Evolutionary conservation across 1,140 invertebrate genomes (phyloP).

Genomic region (Zaprionus camerounensis): DNA sequence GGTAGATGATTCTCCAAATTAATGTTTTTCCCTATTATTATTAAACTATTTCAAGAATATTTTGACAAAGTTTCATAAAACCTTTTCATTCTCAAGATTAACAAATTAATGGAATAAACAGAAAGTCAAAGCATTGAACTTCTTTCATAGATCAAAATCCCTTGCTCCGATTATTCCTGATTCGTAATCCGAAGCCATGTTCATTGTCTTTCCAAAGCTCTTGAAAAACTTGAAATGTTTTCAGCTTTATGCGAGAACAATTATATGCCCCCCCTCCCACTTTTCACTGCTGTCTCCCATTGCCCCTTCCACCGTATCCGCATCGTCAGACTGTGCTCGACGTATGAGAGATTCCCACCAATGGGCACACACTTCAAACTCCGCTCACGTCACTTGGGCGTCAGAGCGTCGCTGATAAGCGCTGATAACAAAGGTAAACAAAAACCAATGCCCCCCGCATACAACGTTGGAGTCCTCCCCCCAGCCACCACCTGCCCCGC

Average conservation of each 20-base stretch:
- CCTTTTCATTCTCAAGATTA: no score
- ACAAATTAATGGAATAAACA: no score
- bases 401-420: slow-evolving; percentile 65
- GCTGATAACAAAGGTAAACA: slow-evolving; percentile 81
- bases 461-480: neutral
- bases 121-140: no score
- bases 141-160: neutral
- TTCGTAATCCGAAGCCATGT: neutral
- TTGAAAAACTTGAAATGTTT: neutral
- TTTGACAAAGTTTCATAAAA: no score
- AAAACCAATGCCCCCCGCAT: slow-evolving; percentile 42
- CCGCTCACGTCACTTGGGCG: slow-evolving; percentile 19
- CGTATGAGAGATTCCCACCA: slow-evolving; percentile 56
- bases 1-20: no score
- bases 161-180: neutral
- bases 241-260: neutral
- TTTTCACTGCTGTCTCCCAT: neutral
- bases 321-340: neutral
- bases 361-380: slow-evolving; percentile 67
- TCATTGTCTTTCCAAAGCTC: neutral
- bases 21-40: no score
- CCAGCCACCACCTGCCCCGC: slow-evolving; percentile 4
- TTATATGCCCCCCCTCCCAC: neutral
- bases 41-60: no score
- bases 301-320: neutral